Evolutionary conservation across 2,888 invertebrate species (phyloP), one percentile per base, ranked within the genome.

Genomic region (Epicampocera succincta): DNA sequence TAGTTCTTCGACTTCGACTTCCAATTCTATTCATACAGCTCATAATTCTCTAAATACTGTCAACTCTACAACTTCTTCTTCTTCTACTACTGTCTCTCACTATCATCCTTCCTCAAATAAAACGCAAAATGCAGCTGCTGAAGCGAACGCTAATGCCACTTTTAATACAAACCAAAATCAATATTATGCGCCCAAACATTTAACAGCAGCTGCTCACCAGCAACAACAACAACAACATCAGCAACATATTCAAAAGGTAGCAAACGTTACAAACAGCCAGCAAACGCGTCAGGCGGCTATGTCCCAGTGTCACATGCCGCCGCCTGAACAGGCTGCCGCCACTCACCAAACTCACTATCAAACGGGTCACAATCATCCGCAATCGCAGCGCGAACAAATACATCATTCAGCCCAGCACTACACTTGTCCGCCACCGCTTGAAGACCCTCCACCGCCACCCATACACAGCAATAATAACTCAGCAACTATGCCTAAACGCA

Each of bases 391-490:
- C 54, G 87, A 71, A 85, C 52, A 15, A 72, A 46, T 40, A 58
- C 79, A 75, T n/a, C 84, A 85, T 19, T n/a, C 61, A 52, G 72
- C 54, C 38, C 84, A 80, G 29, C 89, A 90, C 75, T 89, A 89
- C 82, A 90, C 89, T 25, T 89, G 89, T 79, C 90, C 90, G 68
- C 90, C 90, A 71, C 90, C 90, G 68, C 87, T 90, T 85, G 90
- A 90, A 86, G 87, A 90, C 86, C 90, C 90, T 12, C 90, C 90
- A 68, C 90, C 90, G 80, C 90, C 90, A 80, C 90, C 90, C 48
- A 88, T 87, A 79, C 87, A 82, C 25, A 60, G 65, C 40, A 82
- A 82, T 74, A 82, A 78, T 56, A 82, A 75, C 60, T 75, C 82
- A 48, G 82, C 82, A 65, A 82, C 82, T 13, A 78, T 82, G 82